Base-by-base conservation (phyloP, 53 echinoderm and acorn worm genomes). In the Paelopatides confundens region DNA sequence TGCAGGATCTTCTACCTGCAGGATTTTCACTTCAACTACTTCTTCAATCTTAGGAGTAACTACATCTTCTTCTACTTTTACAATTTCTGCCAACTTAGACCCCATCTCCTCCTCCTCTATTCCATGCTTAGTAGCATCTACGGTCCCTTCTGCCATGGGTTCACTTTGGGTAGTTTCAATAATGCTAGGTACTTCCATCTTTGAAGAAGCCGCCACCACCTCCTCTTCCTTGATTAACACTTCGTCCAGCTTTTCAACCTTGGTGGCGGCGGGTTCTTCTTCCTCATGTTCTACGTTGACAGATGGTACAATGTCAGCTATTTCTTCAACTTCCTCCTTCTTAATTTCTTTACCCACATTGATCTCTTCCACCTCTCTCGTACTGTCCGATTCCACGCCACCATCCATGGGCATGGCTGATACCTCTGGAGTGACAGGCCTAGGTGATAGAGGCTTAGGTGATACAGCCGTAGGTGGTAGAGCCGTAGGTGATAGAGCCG, bases 221-320 rank as follows among this genome's bases (percentile, higher is more conserved):
- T 86, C 52, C 15, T 48, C 86, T 70, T 70, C 65, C 69, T 47
- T 31, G 5, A 81, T 64, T 27, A 35, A 29, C 65, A 31, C 88
- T 63, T 87, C 62, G 15, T 76, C 63, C 48, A 38, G 37, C 35
- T 37, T 63, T 18, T 53, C 33, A 35, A 31, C 52, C 21, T 76
- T 76, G 5, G 40, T 46, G 47, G 27, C 28, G 2, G 5, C 31
- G 14, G 79, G n/a, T 1, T 28, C 52, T 31, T 50, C 58, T 58
- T 15, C 18, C 24, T 21, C 18, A 58, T 23, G 24, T 58, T 58
- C 58, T 21, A 58, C 17, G 24, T 58, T 21, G 5, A 18, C n/a
- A 6, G 58, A 18, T 58, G 58, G 58, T 43, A 43, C 43, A 21
- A 26, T 58, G 58, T 58, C 58, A 21, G 24, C 43, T 40, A 46